These are phyloP conservation scores for Acanthornis magna DNA, from an alignment of 2,797 vertebrate genomes.

Conservation along the genomic window DNA sequence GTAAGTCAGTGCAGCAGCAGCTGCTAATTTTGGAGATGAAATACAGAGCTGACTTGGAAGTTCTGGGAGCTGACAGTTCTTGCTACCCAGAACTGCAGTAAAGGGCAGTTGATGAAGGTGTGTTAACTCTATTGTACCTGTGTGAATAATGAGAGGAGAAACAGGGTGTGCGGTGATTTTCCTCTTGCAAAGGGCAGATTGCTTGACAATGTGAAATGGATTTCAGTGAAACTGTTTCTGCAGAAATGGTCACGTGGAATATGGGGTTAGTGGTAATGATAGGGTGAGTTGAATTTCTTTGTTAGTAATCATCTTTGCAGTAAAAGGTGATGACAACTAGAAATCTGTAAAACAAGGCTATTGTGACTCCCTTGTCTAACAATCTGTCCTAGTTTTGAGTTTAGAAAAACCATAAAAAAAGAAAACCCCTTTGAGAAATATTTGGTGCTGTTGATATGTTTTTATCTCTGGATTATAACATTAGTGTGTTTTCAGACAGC, in stretches of 20 bases:
- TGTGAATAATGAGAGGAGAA: background rate
- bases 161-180: background rate
- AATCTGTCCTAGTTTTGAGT: background rate
- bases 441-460: background rate
- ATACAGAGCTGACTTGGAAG: background rate
- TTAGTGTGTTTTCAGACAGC: background rate
- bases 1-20: background rate
- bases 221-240: background rate
- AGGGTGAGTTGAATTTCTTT: background rate
- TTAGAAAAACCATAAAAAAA: background rate
- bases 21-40: background rate
- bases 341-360: background rate
- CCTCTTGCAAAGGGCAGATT: background rate
- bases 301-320: background rate
- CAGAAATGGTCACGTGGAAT: background rate
- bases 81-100: background rate
- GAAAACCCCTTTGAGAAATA: background rate
- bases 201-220: background rate
- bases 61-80: background rate
- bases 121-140: background rate
- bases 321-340: background rate
- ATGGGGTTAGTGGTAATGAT: background rate
- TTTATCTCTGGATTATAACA: background rate
- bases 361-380: background rate
- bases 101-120: background rate